Evolutionary conservation across 1,140 invertebrate genomes (phyloP), one percentile per base, ranked within the genome.

Genomic region (Lutraria rhynchaena): DNA sequence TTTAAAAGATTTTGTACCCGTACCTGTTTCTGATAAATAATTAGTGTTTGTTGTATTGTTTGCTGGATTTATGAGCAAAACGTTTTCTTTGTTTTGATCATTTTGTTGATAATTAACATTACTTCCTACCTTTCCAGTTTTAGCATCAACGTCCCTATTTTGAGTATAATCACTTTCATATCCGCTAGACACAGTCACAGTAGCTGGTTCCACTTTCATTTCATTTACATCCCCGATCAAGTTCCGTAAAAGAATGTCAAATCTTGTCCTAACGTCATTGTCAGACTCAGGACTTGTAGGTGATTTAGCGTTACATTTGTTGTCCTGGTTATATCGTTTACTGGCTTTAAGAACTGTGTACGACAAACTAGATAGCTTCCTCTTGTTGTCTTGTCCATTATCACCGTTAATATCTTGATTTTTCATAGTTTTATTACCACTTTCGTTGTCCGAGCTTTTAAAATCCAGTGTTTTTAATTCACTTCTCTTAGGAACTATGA

Each of bases 151-250:
- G 33, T 76, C 67, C 15, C 55, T 44, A 17, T 60, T 71, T 69
- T 82, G 83, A 35, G 81, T 51, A 35, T 82, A 87, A 74, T 88
- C 87, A 83, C 87, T 88, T 61, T 88, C 87, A 78, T 88, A 88
- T 65, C 87, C 87, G 37, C 87, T 88, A 13, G 87, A 88, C 29
- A 86, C 85, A 7, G 87, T 86, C 37, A 88, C 81, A 7, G 84
- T 84, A 24, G 84, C 81, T 15, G 85, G 74, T 29, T 61, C 46
- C 44, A 81, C 58, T 51, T 73, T 55, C 76, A 80, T 60, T 33
- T 67, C 76, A 60, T 67, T 51, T 15, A 80, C 76, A 57, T 80
- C 69, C 51, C 60, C 78, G 15, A 73, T 81, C 17, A 81, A 35
- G 55, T 73, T 73, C 22, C 69, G 46, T 31, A 81, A 53, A 35